Evolutionary conservation across 2,113 vertebrate genomes (phyloP).

Genomic region (Peucedramus taeniatus): DNA sequence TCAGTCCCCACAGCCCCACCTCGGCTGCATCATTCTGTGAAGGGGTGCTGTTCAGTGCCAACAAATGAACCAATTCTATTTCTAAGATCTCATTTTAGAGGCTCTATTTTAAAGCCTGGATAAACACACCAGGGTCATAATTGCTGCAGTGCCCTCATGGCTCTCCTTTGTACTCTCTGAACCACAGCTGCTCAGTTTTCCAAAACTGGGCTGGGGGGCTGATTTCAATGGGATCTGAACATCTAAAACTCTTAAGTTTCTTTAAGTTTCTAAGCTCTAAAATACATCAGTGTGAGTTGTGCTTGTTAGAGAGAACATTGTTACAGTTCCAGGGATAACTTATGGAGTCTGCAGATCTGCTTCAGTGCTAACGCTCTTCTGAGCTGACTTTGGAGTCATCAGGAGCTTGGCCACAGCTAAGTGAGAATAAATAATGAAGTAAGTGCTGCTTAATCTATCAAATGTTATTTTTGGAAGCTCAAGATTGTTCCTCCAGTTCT

Average conservation of each 20-base stretch:
- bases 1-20: background rate
- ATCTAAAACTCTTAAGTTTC: background rate
- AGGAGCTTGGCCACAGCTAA: background rate
- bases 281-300: background rate
- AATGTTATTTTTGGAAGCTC: background rate
- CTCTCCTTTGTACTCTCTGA: background rate
- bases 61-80: background rate
- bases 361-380: background rate
- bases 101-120: background rate
- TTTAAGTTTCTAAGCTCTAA: background rate
- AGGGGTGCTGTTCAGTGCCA: background rate
- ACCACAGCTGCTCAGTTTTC: background rate
- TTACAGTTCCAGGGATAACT: background rate
- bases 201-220: background rate
- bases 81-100: background rate
- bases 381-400: background rate
- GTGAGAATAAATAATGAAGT: background rate
- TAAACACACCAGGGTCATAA: background rate
- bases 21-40: background rate
- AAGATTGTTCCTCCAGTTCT: background rate
- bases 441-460: background rate
- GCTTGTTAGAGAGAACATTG: background rate
- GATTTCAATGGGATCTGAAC: background rate
- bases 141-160: background rate
- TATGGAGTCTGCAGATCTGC: background rate